Conservation (phyloP, 2,113 vertebrate species). For the Sminthopsis crassicaudata region DNA sequence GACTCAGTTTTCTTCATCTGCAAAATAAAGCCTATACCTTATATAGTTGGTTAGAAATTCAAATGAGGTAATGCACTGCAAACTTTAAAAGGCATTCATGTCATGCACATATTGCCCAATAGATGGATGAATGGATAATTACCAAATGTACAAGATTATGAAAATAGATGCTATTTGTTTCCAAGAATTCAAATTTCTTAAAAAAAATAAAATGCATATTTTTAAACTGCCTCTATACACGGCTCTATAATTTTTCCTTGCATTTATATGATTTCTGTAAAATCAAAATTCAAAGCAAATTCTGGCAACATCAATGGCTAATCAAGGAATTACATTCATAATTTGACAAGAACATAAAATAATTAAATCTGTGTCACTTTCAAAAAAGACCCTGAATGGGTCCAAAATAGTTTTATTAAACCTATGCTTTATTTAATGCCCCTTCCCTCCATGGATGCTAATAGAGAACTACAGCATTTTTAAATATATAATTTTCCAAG, state of each 20-base stretch:
- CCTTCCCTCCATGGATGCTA: not conserved
- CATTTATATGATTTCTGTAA: not conserved
- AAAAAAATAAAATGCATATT: not conserved
- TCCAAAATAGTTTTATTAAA: not conserved
- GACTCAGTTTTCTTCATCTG: not conserved
- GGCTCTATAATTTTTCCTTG: not conserved
- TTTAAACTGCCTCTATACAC: not conserved
- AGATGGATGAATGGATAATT: not conserved
- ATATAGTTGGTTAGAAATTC: not conserved
- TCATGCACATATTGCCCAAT: not conserved
- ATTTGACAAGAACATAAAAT: not conserved
- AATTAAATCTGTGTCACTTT: not conserved
- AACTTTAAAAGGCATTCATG: not conserved
- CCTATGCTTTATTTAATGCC: not conserved
- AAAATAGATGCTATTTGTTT: not conserved
- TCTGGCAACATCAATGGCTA: not conserved
- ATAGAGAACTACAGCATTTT: not conserved
- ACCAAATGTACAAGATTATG: not conserved
- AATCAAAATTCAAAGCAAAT: not conserved
- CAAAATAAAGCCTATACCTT: not conserved
- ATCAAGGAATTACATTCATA: not conserved
- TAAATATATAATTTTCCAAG: not conserved
- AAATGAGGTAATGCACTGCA: not conserved
- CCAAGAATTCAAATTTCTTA: not conserved
- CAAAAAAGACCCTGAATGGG: not conserved